Evolutionary conservation across 2,888 invertebrate species (phyloP), one percentile per base, ranked within the genome.

Genomic region (Lymantria dispar): DNA sequence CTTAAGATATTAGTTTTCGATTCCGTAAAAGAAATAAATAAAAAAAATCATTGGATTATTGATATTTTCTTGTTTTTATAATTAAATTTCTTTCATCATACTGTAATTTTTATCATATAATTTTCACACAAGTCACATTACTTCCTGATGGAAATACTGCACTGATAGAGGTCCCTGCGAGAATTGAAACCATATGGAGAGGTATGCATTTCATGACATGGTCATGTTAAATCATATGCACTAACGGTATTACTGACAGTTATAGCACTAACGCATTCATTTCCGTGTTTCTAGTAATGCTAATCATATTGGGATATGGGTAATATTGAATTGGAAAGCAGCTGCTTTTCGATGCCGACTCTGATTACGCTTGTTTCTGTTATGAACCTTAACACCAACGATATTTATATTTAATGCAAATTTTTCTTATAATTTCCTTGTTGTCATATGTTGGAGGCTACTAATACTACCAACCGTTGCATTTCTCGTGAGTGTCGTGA

Each of bases 221-320:
- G 63, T 66, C 65, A 57, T 68, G 65, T 74, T 72, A 76, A 74
- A 78, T 70, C 72, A 73, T 74, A 64, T 69, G 61, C 69, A 63
- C 62, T 74, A 75, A 74, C 77, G 78, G 77, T 52, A 59, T 64
- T 66, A 65, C 66, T 62, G 74, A 76, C 78, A 76, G 78, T 78
- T 77, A 81, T 75, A 73, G 72, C 72, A 70, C 74, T 74, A 71
- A 76, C 78, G 73, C 74, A 76, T 74, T 80, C 8, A 33, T 33
- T 10, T 80, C 77, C 74, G 68, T 66, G 62, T 64, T 62, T 59
- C 54, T 54, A 52, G 63, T 48, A 64, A 61, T 64, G 54, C 48
- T 54, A 58, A 63, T 66, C 64, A 61, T 64, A 48, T 46, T 62
- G 66, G 58, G 44, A 60, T 59, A 58, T 53, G 45, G 49, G 12